Conservation (phyloP, 2,797 vertebrate genomes). For the Leuciscus waleckii region DNA sequence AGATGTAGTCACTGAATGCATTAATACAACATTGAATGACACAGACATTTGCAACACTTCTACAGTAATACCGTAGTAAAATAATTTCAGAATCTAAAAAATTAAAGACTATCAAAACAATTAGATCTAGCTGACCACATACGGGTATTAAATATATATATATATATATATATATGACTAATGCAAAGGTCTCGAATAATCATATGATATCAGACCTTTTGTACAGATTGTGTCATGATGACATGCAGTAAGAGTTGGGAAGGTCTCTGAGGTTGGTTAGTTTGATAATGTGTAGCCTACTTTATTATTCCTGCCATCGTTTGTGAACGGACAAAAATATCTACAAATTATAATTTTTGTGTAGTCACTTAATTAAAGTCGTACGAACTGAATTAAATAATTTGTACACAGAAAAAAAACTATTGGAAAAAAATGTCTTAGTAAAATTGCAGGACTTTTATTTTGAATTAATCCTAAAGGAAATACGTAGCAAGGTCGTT, state of each 20-base stretch:
- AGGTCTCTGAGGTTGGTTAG: not conserved
- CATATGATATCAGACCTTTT: not conserved
- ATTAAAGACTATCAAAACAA: too few species aligned
- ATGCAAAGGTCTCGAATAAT: not conserved
- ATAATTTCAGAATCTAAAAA: too few species aligned
- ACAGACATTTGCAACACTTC: too few species aligned
- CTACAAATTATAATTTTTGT: not conserved
- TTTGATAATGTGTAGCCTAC: not conserved
- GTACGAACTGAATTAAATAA: not conserved
- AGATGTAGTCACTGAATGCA: too few species aligned
- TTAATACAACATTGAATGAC: too few species aligned
- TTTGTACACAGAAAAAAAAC: not conserved
- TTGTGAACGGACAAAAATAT: not conserved
- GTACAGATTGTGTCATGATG: not conserved
- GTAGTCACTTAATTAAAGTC: not conserved
- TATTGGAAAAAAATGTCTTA: not conserved
- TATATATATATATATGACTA: not conserved
- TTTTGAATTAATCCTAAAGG: not conserved
- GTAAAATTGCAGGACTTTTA: constrained; percentile 22
- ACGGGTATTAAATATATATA: too few species aligned
- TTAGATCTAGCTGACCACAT: too few species aligned
- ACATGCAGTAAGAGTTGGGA: not conserved
- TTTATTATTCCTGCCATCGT: not conserved
- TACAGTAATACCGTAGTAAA: too few species aligned
- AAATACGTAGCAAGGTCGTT: constrained; percentile 41